phyloP scores from a whole-genome alignment of 2,888 invertebrate genomes.

The Caenorhabditis uteleia region DNA sequence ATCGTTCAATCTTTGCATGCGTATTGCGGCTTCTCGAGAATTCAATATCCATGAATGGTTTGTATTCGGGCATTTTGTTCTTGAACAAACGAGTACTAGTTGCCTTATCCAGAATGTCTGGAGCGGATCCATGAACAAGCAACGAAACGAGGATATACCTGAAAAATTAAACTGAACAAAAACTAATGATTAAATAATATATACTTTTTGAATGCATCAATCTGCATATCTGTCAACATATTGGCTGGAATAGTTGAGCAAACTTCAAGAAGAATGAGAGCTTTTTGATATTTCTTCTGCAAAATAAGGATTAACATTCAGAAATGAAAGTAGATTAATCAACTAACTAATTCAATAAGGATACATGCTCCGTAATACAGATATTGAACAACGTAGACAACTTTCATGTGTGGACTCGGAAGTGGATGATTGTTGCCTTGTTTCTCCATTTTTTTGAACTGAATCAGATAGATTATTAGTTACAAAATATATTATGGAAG shows the following conservation, averaged over 20 bases:
- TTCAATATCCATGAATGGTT: constrained; percentile 5
- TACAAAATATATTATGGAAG: too few species aligned
- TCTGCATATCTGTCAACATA: constrained; percentile 18
- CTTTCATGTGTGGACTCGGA: constrained; percentile 4
- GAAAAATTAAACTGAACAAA: not conserved
- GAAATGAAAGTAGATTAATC: not conserved
- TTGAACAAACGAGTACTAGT: constrained; percentile 4
- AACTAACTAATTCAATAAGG: constrained; percentile 26
- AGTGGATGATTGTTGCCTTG: too few species aligned
- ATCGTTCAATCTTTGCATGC: not conserved
- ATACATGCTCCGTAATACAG: constrained; percentile 44
- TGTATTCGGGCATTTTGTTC: constrained; percentile 10
- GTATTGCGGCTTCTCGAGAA: constrained; percentile 11
- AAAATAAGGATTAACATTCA: constrained; percentile 6
- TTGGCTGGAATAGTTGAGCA: constrained; percentile 13
- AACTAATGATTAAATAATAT: not conserved
- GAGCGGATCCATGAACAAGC: constrained; percentile 17
- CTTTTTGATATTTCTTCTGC: constrained; percentile 24
- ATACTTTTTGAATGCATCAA: constrained; percentile 46
- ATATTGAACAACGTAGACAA: constrained; percentile 40
- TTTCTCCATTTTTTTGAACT: too few species aligned
- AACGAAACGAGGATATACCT: constrained; percentile 29
- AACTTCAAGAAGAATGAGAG: constrained; percentile 29
- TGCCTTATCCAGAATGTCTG: constrained; percentile 3
- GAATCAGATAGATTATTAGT: too few species aligned